Conservation (phyloP, 2,797 vertebrate genomes). For the Hemitrygon akajei region DNA sequence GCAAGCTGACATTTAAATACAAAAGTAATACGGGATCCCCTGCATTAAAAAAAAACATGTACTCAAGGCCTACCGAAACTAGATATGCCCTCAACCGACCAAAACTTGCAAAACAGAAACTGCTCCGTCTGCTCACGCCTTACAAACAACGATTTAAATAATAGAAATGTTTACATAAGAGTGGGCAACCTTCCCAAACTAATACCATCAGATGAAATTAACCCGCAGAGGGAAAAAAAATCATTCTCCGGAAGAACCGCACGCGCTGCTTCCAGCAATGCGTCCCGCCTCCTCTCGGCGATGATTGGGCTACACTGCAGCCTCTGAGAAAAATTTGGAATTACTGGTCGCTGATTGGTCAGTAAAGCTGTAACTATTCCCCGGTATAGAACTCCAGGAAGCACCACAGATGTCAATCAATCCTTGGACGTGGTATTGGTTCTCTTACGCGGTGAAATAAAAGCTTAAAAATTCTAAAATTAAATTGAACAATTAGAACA, state of each 20-base stretch:
- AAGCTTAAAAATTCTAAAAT: neutral
- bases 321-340: neutral
- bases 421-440: no score
- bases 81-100: neutral
- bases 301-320: neutral
- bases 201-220: neutral
- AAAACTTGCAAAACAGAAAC: neutral
- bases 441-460: no score
- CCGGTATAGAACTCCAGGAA: no score
- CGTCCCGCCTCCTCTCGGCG: neutral
- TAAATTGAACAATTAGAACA: neutral
- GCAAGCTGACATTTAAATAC: neutral
- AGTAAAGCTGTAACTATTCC: neutral
- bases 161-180: neutral
- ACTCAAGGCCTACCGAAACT: neutral
- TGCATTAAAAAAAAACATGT: neutral
- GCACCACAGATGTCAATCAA: no score
- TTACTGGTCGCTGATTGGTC: neutral
- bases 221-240: neutral
- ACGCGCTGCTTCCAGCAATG: neutral
- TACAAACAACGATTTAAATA: neutral
- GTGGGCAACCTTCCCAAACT: neutral
- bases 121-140: neutral
- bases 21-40: no score
- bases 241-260: neutral